Evolutionary conservation across 2,888 invertebrate genomes (phyloP).

Genomic region (Diadegma fenestrale): DNA sequence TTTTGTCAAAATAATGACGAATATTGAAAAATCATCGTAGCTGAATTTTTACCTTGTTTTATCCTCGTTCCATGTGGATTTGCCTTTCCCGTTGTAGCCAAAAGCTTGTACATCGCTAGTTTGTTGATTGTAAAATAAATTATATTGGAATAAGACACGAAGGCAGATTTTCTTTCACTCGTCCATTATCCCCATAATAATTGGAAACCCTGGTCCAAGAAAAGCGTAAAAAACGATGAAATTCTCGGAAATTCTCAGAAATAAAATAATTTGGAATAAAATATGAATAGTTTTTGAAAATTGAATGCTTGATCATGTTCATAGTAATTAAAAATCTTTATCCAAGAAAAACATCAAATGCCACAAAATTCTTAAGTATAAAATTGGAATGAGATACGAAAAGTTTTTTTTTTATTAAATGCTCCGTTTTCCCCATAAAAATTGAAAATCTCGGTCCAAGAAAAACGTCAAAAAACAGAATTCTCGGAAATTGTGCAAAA

Average conservation of each 20-base stretch:
- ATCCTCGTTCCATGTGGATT: not conserved
- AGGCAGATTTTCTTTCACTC: conserved; percentile 59
- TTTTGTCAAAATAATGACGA: not conserved
- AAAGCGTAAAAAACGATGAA: no score
- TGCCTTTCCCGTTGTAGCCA: conserved; percentile 20
- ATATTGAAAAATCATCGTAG: not conserved
- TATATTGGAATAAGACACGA: conserved; percentile 52
- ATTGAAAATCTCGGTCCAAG: not conserved
- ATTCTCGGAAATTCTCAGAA: no score
- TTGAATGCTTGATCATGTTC: no score
- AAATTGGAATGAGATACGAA: conserved; percentile 29
- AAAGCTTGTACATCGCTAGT: conserved; percentile 30
- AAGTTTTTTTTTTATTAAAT: conserved; percentile 59
- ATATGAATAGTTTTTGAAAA: conserved; percentile 55
- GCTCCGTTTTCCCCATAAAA: conserved; percentile 56
- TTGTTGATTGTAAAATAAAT: conserved; percentile 56
- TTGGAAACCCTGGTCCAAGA: not conserved
- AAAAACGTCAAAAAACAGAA: no score
- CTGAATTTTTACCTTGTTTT: not conserved
- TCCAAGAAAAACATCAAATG: no score
- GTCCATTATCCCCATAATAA: conserved; percentile 53
- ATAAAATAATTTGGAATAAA: not conserved
- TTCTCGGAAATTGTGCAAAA: no score
- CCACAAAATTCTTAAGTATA: no score
- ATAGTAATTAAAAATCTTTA: no score